These are phyloP conservation scores for Paramisgurnus dabryanus DNA, from an alignment of 2,113 vertebrate genomes.

Conservation along the genomic window DNA sequence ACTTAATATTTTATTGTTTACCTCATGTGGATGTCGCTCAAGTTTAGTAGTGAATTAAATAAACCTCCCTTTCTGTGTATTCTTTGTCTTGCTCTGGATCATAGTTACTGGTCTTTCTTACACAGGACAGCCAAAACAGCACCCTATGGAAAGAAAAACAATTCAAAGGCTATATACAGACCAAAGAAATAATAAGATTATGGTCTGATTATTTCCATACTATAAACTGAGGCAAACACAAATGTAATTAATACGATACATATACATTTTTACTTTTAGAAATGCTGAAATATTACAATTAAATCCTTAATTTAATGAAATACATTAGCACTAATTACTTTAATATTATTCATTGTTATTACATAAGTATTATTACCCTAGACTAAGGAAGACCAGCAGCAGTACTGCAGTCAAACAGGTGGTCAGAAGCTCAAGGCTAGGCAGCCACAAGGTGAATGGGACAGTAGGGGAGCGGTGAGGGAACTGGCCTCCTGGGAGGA, in stretches of 20 bases:
- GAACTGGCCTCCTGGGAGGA: conserved; percentile 66
- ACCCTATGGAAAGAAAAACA: conserved; percentile 53
- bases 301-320: neutral
- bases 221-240: too few species aligned
- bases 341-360: neutral
- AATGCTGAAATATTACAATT: neutral
- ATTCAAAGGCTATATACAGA: neutral
- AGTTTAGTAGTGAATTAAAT: conserved; percentile 45
- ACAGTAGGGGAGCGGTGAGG: conserved; percentile 26
- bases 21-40: neutral
- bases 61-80: conserved; percentile 1
- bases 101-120: conserved; percentile 2
- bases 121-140: conserved; percentile 51
- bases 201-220: too few species aligned
- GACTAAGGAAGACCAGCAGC: conserved; percentile 66
- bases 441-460: conserved; percentile 31
- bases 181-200: too few species aligned
- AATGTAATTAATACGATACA: too few species aligned
- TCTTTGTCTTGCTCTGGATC: conserved; percentile 37
- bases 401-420: conserved; percentile 65
- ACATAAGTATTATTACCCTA: conserved; percentile 61
- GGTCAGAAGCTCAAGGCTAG: conserved; percentile 55
- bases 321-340: too few species aligned
- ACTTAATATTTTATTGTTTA: neutral
- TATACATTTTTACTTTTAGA: neutral